These are phyloP conservation scores for Mesodorylaimus sp. DNA, from an alignment of 2,888 invertebrate genomes.

Conservation along the genomic window DNA sequence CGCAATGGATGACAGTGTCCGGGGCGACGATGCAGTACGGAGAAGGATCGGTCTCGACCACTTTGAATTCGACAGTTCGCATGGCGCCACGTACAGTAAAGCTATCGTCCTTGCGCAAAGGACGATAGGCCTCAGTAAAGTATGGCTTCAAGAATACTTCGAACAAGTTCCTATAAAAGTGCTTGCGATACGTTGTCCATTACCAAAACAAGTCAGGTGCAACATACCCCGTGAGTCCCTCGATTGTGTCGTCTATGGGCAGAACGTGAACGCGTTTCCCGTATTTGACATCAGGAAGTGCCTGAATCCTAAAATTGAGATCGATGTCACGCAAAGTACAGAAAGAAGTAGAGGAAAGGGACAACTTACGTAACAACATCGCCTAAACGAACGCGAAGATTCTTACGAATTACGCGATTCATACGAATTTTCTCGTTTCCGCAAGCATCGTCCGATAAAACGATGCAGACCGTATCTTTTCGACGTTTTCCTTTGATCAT, in stretches of 20 bases:
- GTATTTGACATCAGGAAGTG: conserved; percentile 89
- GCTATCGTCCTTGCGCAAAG: conserved; percentile 82
- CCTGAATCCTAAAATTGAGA: conserved; percentile 71
- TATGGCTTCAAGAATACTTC: conserved; percentile 97
- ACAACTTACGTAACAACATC: conserved; percentile 70
- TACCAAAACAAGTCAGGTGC: neutral
- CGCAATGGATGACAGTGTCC: conserved; percentile 95
- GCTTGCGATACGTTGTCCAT: neutral
- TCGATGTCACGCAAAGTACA: too few relatives aligned
- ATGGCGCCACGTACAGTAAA: conserved; percentile 94
- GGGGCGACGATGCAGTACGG: conserved; percentile 98
- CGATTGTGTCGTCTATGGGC: conserved; percentile 95
- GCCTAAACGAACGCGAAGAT: conserved; percentile 78
- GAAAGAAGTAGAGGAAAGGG: too few relatives aligned
- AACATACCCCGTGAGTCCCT: conserved; percentile 84
- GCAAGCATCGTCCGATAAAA: conserved; percentile 82
- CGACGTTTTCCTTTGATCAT: conserved; percentile 87
- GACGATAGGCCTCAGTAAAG: conserved; percentile 94
- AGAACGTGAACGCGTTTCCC: conserved; percentile 92
- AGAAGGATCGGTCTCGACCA: conserved; percentile 84
- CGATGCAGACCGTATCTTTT: conserved; percentile 94
- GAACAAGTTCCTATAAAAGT: conserved; percentile 59
- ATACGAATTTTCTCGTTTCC: conserved; percentile 93
- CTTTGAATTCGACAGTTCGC: conserved; percentile 98
- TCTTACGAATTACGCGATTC: conserved; percentile 83